A percentile compares a stretch with the other conserved stretches of the same genome.
phyloP scores from a whole-genome alignment of 1,140 invertebrate genomes.

The Drosophila ananassae region DNA sequence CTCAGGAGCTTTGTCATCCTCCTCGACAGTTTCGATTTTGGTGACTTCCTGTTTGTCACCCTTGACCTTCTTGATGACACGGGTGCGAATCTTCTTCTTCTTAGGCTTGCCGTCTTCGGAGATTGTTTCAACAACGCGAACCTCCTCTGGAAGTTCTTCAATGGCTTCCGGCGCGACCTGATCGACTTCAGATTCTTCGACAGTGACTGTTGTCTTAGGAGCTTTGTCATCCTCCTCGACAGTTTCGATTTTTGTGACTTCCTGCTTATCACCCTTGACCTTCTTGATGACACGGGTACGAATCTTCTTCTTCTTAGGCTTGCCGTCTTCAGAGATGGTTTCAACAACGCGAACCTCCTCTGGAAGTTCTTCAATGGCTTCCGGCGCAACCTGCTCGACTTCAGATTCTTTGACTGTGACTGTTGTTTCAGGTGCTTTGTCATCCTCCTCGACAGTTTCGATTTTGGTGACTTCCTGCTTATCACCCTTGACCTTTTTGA shows the following conservation, averaged over 20 bases:
- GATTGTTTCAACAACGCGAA: not conserved
- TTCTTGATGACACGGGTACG: not conserved
- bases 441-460: not conserved
- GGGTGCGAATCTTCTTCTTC: not conserved
- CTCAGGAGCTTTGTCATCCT: not conserved
- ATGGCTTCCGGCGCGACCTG: not conserved
- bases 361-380: not conserved
- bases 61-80: constrained; percentile 1
- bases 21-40: not conserved
- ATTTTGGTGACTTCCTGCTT: not conserved
- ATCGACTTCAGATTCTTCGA: not conserved
- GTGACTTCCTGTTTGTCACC: not conserved
- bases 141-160: not conserved
- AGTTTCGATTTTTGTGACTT: not conserved
- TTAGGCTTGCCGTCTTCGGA: not conserved
- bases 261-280: not conserved
- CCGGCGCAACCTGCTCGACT: not conserved
- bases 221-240: not conserved
- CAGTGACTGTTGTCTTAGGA: not conserved
- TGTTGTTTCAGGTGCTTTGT: not conserved
- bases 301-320: not conserved
- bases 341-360: not conserved
- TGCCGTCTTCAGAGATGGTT: not conserved
- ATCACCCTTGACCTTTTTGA: not conserved
- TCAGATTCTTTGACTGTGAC: not conserved